Evolutionary conservation across 2,113 vertebrate genomes (phyloP), one percentile per base, ranked within the genome.

Genomic region (Seriola rivoliana): DNA sequence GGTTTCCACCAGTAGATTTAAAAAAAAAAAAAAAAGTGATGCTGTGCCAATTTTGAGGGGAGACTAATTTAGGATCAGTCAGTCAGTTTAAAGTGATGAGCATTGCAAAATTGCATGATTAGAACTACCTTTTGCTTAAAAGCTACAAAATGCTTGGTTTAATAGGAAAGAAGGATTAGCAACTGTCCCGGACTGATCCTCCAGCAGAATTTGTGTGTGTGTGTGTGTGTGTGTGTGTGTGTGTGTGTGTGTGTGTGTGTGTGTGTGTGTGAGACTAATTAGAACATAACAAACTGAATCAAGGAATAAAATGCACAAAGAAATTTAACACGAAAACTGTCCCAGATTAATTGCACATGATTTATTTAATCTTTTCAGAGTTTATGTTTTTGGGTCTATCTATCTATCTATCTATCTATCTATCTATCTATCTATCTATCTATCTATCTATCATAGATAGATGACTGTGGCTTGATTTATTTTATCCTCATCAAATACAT

Each of bases 401-500:
- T 29, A 29, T 29, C 29, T 29, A 29, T 29, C 29, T 29, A 29
- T 29, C 29, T 29, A 29, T 29, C 29, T 29, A 29, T 29, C 25
- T 29, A 29, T 29, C 25, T 29, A 29, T 29, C 25, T 29, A 29
- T 29, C 25, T 29, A 29, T 29, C 29, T 29, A 29, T 29, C 29
- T 29, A 29, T 29, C 29, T 29, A 29, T 29, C 29, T 29, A 29
- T 29, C 29, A 29, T 29, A 29, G 29, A 29, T 29, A 29, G 29
- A 29, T 29, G 2, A 29, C 29, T 29, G 29, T 29, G 29, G 29
- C 29, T 29, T 29, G 29, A 29, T 29, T 29, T 29, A 63, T 65
- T 55, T 79, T 9, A 71, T 62, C 65, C 40, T 64, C 12, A 8
- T n/a, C 46, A 78, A 32, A 54, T 44, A 23, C 78, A 73, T 38